Evolutionary conservation across 2,113 vertebrate genomes (phyloP).

Genomic region (Pipa parva): DNA sequence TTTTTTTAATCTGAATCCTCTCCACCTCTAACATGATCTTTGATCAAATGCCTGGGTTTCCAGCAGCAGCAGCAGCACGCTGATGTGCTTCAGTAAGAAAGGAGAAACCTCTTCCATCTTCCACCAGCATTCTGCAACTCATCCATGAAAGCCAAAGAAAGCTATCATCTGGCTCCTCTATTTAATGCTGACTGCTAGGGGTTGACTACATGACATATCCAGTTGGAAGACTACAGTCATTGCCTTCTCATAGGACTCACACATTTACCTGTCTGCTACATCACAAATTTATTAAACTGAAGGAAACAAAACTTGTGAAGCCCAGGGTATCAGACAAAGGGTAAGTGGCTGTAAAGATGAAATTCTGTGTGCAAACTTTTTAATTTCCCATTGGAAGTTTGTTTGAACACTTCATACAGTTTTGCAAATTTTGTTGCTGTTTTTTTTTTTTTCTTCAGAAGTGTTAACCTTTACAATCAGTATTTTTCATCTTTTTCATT

Average conservation of each 20-base stretch:
- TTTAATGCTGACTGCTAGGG: constrained; percentile 55
- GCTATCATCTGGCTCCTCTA: constrained; percentile 51
- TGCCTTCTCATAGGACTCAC: background rate
- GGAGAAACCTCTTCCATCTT: constrained; percentile 68
- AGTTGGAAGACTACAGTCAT: constrained; percentile 20
- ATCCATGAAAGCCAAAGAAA: constrained; percentile 65
- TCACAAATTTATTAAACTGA: background rate
- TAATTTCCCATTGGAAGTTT: no score
- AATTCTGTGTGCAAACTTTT: no score
- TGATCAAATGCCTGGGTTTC: constrained; percentile 59
- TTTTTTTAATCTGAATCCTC: constrained; percentile 52
- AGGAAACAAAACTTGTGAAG: background rate
- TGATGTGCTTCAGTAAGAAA: constrained; percentile 80
- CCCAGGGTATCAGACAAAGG: background rate
- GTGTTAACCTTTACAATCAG: no score
- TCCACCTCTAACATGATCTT: constrained; percentile 48
- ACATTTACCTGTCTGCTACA: background rate
- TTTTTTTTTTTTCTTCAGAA: no score
- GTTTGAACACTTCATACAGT: no score
- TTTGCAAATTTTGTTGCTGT: no score
- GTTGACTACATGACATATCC: background rate
- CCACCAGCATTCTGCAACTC: constrained; percentile 51
- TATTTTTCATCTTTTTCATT: no score
- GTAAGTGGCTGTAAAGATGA: background rate
- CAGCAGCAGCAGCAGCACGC: constrained; percentile 63